phyloP scores from a whole-genome alignment of 2,888 invertebrate species.

The Euplexia lucipara region DNA sequence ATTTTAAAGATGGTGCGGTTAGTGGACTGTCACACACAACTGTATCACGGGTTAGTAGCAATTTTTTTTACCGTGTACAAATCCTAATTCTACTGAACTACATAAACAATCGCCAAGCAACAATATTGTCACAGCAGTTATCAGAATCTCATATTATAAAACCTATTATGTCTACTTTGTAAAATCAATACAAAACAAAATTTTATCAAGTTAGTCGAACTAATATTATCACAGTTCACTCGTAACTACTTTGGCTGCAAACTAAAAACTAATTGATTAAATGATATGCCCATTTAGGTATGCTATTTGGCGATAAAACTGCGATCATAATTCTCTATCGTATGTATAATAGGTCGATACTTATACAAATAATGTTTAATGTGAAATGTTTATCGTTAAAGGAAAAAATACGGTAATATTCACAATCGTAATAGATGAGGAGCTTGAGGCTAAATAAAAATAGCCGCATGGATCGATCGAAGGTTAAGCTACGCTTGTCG shows the following conservation, averaged over 20 bases:
- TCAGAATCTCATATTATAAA: conserved; percentile 3
- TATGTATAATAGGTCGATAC: not conserved
- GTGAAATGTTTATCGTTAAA: not conserved
- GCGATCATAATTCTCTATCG: conserved; percentile 9
- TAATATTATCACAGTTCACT: conserved; percentile 29
- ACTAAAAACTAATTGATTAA: conserved; percentile 30
- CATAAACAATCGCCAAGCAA: too few species aligned
- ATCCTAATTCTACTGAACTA: too few species aligned
- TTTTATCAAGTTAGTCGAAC: conserved; percentile 32
- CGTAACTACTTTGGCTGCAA: conserved; percentile 15
- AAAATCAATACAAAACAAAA: conserved; percentile 32
- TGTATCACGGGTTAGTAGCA: too few species aligned
- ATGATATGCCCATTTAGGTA: conserved; percentile 17
- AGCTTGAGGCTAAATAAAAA: too few species aligned
- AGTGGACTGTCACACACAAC: too few species aligned
- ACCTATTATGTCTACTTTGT: conserved; percentile 13
- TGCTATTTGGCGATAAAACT: conserved; percentile 2
- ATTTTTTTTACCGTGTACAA: too few species aligned
- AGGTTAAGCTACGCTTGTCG: too few species aligned
- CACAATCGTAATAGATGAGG: too few species aligned
- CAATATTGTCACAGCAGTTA: conserved; percentile 6
- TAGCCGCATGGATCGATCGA: too few species aligned
- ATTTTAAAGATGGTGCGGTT: too few species aligned
- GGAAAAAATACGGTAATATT: conserved; percentile 2
- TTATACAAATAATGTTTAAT: not conserved